These are phyloP conservation scores for Zaprionus ghesquierei DNA, from an alignment of 1,140 invertebrate species.

Conservation along the genomic window DNA sequence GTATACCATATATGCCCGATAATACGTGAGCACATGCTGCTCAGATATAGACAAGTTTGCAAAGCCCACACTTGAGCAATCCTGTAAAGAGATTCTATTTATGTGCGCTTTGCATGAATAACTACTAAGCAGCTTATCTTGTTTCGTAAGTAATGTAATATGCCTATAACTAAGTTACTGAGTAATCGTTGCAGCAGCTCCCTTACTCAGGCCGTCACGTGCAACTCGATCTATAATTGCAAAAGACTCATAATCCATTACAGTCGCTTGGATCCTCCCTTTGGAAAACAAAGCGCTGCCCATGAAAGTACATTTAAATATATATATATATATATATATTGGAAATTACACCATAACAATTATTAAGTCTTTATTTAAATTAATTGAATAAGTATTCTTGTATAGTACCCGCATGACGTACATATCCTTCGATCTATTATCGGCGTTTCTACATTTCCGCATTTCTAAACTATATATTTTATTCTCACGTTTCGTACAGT, in stretches of 20 bases:
- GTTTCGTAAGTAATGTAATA: neutral
- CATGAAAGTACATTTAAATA: neutral
- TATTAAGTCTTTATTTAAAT: constrained; percentile 77
- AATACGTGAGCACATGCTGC: neutral
- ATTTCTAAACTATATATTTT: constrained; percentile 28
- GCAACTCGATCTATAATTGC: neutral
- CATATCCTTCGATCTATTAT: constrained; percentile 10
- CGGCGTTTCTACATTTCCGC: neutral
- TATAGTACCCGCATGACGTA: neutral
- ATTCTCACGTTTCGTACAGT: neutral
- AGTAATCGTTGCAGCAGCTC: neutral
- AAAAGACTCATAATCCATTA: neutral
- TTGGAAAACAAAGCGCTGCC: neutral
- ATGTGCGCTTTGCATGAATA: neutral
- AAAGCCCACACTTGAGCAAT: neutral
- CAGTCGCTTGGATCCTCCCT: neutral
- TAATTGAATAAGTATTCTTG: constrained; percentile 65
- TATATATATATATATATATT: neutral
- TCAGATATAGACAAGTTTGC: neutral
- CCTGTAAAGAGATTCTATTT: neutral
- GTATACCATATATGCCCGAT: neutral
- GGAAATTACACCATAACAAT: constrained; percentile 64
- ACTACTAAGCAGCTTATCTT: neutral
- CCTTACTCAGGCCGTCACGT: neutral
- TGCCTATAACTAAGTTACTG: neutral